Percentiles rank a stretch among this genome's conserved stretches.
These are phyloP conservation scores for Arizona elegans DNA, from an alignment of 2,113 vertebrate species.

Conservation along the genomic window DNA sequence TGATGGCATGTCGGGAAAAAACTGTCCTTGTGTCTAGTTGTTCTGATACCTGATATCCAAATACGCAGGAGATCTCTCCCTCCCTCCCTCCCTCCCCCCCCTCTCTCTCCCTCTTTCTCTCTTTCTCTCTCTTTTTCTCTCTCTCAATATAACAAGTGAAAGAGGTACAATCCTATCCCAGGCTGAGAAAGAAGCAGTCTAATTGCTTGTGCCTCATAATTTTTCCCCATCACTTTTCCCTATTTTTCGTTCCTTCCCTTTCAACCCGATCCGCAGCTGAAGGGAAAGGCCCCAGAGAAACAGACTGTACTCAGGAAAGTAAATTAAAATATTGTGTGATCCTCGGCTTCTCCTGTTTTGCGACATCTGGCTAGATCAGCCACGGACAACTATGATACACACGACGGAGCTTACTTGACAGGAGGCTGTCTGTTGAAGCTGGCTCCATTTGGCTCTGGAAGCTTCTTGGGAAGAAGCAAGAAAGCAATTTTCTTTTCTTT, in stretches of 20 bases:
- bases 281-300: conserved; percentile 38
- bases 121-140: too few relatives aligned
- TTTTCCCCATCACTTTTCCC: accelerated
- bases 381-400: conserved; percentile 50
- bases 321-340: conserved; percentile 61
- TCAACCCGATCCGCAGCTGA: conserved; percentile 32
- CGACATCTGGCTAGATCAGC: conserved; percentile 55
- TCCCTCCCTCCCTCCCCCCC: too few relatives aligned
- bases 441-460: conserved; percentile 36
- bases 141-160: neutral
- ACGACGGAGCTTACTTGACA: conserved; percentile 54
- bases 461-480: conserved; percentile 31
- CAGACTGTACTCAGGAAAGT: conserved; percentile 53
- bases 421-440: conserved; percentile 45
- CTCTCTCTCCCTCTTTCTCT: too few relatives aligned
- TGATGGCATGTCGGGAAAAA: too few relatives aligned
- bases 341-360: conserved; percentile 54
- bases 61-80: neutral
- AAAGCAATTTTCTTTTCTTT: conserved; percentile 32
- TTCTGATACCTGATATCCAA: neutral
- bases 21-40: too few relatives aligned
- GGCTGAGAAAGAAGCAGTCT: neutral
- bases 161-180: neutral
- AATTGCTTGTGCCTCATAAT: neutral
- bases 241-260: neutral